Base-by-base conservation (phyloP, 1,140 invertebrate genomes). In the Drosophila biarmipes region DNA sequence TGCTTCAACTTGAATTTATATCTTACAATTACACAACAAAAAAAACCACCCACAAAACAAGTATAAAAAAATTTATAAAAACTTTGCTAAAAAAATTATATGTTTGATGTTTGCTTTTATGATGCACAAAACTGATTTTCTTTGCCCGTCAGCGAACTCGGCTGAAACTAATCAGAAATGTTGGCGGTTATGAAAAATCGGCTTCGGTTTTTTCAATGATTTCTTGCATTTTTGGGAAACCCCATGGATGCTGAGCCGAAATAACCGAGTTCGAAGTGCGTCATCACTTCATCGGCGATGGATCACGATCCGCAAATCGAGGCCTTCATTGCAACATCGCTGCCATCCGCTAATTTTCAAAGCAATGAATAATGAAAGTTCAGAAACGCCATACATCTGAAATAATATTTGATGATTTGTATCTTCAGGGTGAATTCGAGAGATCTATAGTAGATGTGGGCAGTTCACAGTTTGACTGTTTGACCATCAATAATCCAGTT, bases 81-180 rank as follows among this genome's bases (percentile, higher is more conserved):
- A 76, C 68, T 35, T 59, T 56, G 27, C 40, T 40, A 63, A 74
- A 71, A 72, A 78, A 84, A 77, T 89, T 84, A 81, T 78, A 86
- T 84, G 84, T 76, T 76, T 89, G 74, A 78, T 79, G 79, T 86
- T 86, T 86, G 84, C 79, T 89, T 86, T 77, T 55, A 89, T 79
- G 66, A 62, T 46, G 56, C 38, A 49, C 58, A 51, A 34, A 74
- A 63, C 37, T 78, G 45, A 80, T 74, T 82, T 84, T 69, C 78
- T 59, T 87, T 48, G 78, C 63, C 76, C 49, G 48, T 45, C 38
- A 43, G 38, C 29, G 29, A 52, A 31, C 11, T 45, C 5, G 6
- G 5, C n/a, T n/a, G 24, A 68, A 45, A 42, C 21, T 40, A 2
- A 29, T 2, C 10, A 58, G 31, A 58, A 38, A 37, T 27, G 37